Evolutionary conservation across 23 tunicate species (phyloP), one percentile per base, ranked within the genome.

Genomic region (Aplidium turbinatum): DNA sequence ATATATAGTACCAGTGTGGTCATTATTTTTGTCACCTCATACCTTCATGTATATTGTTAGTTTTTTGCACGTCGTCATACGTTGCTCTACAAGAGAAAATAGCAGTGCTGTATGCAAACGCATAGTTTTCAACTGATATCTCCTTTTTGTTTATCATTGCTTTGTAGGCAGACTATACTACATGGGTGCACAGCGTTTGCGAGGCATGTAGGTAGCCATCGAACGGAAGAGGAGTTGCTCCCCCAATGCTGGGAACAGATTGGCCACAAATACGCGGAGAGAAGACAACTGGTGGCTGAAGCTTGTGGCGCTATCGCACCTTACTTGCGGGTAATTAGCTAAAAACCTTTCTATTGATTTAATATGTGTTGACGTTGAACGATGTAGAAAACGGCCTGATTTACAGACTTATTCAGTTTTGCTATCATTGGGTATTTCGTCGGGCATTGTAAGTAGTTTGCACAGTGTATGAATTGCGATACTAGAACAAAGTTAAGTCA

Each of bases 181-280:
- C 87, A 36, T 4, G 99, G 99, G 9, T 94, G 95, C 55, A 57
- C 69, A 26, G 79, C 85, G 3, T 94, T 77, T 56, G 95, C 90
- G 32, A 77, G 78, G 65, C 88, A 78, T 52, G 87, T 82, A 1
- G 99, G 99, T 21, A 38, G 51, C 45, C 48, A 31, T 24, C 77
- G 94, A 30, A 31, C 82, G 1, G 99, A 94, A 72, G 99, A 87
- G 33, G 99, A 94, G 39, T 55, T 94, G 24, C 54, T 94, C 31
- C 99, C 99, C 4, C 99, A 94, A 55, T 86, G 51, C 53, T 94
- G 99, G 99, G 94, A 86, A 54, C 99, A 94, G 61, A 67, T 94
- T n/a, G 99, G 94, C 2, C 99, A 94, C 80, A 94, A 94, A 58
- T 80, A 72, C 58, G 36, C 82, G 13, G 90, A 94, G 57, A 53